phyloP scores from a whole-genome alignment of 2,888 invertebrate genomes.

The Dysmachus trigonus region DNA sequence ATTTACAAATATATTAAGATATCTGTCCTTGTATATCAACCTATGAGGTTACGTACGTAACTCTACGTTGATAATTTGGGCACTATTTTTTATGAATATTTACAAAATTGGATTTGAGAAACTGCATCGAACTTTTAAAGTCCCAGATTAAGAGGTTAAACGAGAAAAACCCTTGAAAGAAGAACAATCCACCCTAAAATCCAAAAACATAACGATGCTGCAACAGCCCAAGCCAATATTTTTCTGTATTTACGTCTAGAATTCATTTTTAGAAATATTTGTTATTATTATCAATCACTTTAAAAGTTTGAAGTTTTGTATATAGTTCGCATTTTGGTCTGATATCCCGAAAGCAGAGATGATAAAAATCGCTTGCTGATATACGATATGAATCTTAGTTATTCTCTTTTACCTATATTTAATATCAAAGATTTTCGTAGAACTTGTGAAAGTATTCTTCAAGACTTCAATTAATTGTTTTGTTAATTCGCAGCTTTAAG shows the following conservation, averaged over 20 bases:
- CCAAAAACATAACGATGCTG: background rate
- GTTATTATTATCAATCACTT: constrained; percentile 30
- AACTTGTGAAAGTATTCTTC: background rate
- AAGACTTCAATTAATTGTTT: background rate
- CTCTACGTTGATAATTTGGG: background rate
- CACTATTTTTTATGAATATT: background rate
- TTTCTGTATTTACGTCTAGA: background rate
- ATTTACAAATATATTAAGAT: no score
- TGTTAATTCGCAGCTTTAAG: background rate
- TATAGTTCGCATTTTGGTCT: constrained; percentile 9
- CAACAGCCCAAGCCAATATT: background rate
- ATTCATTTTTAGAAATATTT: background rate
- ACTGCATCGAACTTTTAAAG: background rate
- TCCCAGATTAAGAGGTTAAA: background rate
- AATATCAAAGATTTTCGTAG: background rate
- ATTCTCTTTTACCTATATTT: background rate
- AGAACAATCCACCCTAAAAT: background rate
- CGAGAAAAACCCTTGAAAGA: background rate
- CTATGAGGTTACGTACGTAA: background rate
- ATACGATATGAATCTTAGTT: constrained; percentile 24
- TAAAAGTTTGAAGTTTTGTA: constrained; percentile 19
- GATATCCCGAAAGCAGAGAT: constrained; percentile 5
- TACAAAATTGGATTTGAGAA: background rate
- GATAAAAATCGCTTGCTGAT: background rate
- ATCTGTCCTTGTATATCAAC: no score